Base-by-base conservation (phyloP, 2,797 vertebrate genomes). In the Sebastes ruberrimus region DNA sequence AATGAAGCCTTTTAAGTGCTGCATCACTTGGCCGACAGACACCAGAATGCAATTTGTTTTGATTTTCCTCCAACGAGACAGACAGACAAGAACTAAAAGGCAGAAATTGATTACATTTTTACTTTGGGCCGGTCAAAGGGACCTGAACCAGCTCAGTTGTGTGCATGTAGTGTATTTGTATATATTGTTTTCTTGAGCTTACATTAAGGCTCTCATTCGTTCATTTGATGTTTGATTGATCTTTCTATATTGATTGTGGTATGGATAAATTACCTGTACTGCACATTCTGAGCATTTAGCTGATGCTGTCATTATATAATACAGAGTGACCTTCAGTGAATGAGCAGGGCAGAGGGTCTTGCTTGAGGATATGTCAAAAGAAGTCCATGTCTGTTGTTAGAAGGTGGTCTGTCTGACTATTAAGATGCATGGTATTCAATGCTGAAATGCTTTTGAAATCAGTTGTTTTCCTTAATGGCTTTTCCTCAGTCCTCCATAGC, bases 401-500 rank as follows among this genome's bases (percentile, higher is more conserved):
- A 27, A 32, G 4, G 5, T 22, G 18, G 1, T 55, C 38, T 49
- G 11, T 76, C 4, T 3, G 42, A 57, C n/a, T 53, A 4, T 8
- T 53, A 33, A 25, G 16, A 33, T 53, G 14, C 1, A 10, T 27
- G 20, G 1, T 33, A 20, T 68, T 74, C 10, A 1, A 6, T 67
- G 32, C 11, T 53, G n/a, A 71, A 64, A 22, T 57, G 35, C 2
- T 71, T 65, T 53, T 49, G 25, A 22, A 20, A 63, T 28, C 14
- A 23, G 35, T 63, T 83, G 28, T 84, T 95, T 92, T 94, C 92
- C 94, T 95, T 73, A 96, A 67, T 28, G 27, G 10, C 79, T 82
- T 78, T 91, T 92, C 91, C 62, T 77, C 93, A 99, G 98, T 99
- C 92, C 94, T 99, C 65, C 98, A 99, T 82, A 93, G 98, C 73